Evolutionary conservation across 2,888 invertebrate species (phyloP).

Genomic region (Schrankia costaestrigalis): DNA sequence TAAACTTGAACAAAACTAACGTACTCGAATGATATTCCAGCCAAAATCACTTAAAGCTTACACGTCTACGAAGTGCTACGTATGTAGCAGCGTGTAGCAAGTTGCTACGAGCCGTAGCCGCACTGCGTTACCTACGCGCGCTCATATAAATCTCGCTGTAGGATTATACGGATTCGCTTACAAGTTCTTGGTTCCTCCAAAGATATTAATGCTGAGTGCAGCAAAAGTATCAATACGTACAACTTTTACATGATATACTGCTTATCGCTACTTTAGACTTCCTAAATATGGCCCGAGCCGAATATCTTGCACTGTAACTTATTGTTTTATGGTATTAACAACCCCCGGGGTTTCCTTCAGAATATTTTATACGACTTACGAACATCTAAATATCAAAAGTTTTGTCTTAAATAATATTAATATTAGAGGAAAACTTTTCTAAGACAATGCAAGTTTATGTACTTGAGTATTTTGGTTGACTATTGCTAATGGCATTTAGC

Average conservation of each 20-base stretch:
- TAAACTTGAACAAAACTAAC: slow-evolving; percentile 4
- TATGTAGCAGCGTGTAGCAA: slow-evolving; percentile 39
- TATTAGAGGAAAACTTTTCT: no score
- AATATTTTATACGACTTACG: slow-evolving; percentile 1
- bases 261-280: slow-evolving; percentile 34
- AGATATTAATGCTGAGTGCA: slow-evolving; percentile 58
- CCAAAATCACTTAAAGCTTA: slow-evolving; percentile 46
- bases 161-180: slow-evolving; percentile 65
- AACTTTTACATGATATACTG: slow-evolving; percentile 46
- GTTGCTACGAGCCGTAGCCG: slow-evolving; percentile 50
- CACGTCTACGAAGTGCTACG: slow-evolving; percentile 47
- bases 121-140: slow-evolving; percentile 62
- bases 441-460: no score
- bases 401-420: no score
- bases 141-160: slow-evolving; percentile 62
- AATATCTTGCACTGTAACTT: slow-evolving; percentile 10
- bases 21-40: slow-evolving; percentile 36
- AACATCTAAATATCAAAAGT: slow-evolving; percentile 2
- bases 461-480: no score
- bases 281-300: slow-evolving; percentile 24
- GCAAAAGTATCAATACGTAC: slow-evolving; percentile 48
- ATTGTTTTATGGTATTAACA: slow-evolving; percentile 7
- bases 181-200: slow-evolving; percentile 60
- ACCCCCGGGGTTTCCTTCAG: slow-evolving; percentile 2
- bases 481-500: no score